A percentile compares a stretch with the other conserved stretches of the same genome.
phyloP scores from a whole-genome alignment of 2,888 invertebrate species.

The Acronicta alni region DNA sequence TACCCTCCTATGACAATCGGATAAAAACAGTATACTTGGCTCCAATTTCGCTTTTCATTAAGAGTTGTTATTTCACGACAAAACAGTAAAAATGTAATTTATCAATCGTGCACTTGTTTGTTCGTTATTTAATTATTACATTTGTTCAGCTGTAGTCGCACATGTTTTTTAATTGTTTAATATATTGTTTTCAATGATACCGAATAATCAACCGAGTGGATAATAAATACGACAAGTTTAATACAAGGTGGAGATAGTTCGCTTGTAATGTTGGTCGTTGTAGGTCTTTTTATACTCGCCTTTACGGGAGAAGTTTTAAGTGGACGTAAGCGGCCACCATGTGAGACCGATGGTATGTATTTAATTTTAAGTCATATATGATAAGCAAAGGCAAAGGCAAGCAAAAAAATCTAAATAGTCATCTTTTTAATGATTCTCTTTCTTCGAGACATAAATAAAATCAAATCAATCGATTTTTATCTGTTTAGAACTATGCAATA shows the following conservation, averaged over 20 bases:
- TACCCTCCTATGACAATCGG: too few relatives aligned
- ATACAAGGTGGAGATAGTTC: conserved; percentile 3
- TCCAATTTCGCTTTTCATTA: conserved; percentile 10
- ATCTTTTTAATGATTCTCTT: too few relatives aligned
- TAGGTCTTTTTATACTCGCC: conserved; percentile 30
- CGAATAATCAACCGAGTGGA: conserved; percentile 5
- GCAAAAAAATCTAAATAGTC: too few relatives aligned
- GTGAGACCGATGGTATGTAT: conserved; percentile 7
- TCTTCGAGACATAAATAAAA: too few relatives aligned
- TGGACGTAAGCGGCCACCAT: background rate
- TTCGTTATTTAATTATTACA: conserved; percentile 19
- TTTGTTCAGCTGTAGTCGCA: conserved; percentile 29
- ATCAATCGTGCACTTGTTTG: conserved; percentile 24
- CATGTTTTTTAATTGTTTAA: conserved; percentile 31
- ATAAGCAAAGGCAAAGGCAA: too few relatives aligned
- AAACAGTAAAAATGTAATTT: conserved; percentile 17
- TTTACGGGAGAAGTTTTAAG: conserved; percentile 14
- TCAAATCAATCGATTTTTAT: too few relatives aligned
- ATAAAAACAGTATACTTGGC: background rate
- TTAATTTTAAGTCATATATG: too few relatives aligned
- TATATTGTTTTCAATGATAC: conserved; percentile 26
- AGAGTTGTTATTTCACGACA: conserved; percentile 18
- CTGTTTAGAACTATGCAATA: too few relatives aligned
- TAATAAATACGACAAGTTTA: conserved; percentile 32
- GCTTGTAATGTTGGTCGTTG: conserved; percentile 33